Percentiles rank a stretch among this genome's conserved stretches.
Evolutionary conservation across 1,140 invertebrate species (phyloP).

Genomic region (Drosophila paulistorum): DNA sequence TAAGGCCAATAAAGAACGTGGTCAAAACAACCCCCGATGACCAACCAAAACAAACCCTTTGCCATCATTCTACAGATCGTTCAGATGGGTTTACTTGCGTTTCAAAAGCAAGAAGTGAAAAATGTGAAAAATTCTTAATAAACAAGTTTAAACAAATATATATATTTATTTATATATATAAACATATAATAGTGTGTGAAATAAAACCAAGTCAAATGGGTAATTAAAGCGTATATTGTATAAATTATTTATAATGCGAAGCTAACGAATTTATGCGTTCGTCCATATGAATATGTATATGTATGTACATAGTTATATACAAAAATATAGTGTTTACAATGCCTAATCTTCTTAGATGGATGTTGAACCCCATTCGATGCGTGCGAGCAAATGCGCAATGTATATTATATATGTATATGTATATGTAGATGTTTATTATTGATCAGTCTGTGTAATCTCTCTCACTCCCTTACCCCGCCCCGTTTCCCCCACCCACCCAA

Average conservation of each 20-base stretch:
- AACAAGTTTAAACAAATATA: background rate
- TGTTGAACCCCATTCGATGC: conserved; percentile 72
- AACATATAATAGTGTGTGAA: conserved; percentile 6
- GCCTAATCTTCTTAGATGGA: conserved; percentile 75
- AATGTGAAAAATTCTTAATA: conserved; percentile 15
- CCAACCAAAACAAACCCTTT: conserved; percentile 37
- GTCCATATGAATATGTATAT: conserved; percentile 25
- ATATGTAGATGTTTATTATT: conserved; percentile 50
- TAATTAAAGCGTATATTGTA: conserved; percentile 51
- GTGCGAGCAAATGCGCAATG: conserved; percentile 28
- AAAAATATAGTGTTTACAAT: conserved; percentile 43
- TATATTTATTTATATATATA: background rate
- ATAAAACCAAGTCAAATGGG: conserved; percentile 54
- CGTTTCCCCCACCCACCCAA: background rate
- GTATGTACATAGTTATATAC: conserved; percentile 31
- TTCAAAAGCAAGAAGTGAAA: conserved; percentile 27
- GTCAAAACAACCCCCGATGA: conserved; percentile 60
- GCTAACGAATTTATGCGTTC: conserved; percentile 38
- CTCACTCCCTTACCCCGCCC: conserved; percentile 36
- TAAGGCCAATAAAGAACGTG: conserved; percentile 51
- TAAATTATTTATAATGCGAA: conserved; percentile 56
- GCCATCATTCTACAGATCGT: background rate
- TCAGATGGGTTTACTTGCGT: conserved; percentile 52
- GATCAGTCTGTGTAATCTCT: conserved; percentile 77
- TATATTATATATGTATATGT: conserved; percentile 11